Percentiles rank a stretch among this genome's conserved stretches.
Evolutionary conservation across 2,888 invertebrate species (phyloP).

Genomic region (Apocheima hispidaria): DNA sequence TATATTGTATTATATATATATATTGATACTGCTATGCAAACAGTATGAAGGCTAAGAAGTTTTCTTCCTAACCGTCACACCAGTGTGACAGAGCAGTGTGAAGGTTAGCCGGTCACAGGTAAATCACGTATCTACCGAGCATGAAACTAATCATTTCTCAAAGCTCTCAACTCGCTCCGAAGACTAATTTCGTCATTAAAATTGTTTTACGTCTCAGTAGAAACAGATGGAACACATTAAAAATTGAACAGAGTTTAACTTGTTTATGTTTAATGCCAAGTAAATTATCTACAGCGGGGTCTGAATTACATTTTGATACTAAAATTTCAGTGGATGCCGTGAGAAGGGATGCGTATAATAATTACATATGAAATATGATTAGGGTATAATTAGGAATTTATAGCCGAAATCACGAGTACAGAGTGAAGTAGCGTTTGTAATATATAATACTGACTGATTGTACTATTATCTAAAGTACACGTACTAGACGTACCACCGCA

Average conservation of each 20-base stretch:
- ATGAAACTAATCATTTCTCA: not conserved
- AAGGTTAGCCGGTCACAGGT: too few relatives aligned
- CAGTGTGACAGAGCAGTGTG: too few relatives aligned
- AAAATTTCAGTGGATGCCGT: not conserved
- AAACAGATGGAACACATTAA: constrained; percentile 8
- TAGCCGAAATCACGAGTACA: too few relatives aligned
- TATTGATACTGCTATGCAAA: too few relatives aligned
- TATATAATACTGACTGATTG: too few relatives aligned
- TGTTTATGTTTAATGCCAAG: constrained; percentile 10
- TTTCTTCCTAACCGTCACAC: too few relatives aligned
- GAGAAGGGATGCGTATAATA: not conserved
- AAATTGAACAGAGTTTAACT: constrained; percentile 6
- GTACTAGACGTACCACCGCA: too few relatives aligned
- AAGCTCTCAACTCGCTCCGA: not conserved
- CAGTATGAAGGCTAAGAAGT: too few relatives aligned
- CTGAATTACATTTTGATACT: not conserved
- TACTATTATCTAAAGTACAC: too few relatives aligned
- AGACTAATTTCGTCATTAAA: constrained; percentile 5
- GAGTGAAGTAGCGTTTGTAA: too few relatives aligned
- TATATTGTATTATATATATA: too few relatives aligned
- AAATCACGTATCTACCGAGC: not conserved
- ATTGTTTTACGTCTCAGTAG: not conserved
- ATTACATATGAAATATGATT: not conserved
- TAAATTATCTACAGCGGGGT: constrained; percentile 1
- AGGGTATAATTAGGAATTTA: not conserved